Conservation (phyloP, 2,888 invertebrate genomes). For the Yponomeuta plumbellus region DNA sequence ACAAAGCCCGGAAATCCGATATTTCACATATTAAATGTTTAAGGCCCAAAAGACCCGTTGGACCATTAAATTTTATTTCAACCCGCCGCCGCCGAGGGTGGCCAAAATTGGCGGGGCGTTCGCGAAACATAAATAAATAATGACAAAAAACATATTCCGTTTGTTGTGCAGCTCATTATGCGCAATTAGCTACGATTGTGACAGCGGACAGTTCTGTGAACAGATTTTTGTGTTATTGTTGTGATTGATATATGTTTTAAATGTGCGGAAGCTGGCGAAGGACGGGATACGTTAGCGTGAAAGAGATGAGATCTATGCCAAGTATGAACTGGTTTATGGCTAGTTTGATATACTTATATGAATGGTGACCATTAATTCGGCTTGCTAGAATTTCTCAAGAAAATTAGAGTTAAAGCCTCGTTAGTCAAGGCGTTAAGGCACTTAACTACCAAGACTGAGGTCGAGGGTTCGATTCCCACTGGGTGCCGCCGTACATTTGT, state of each 20-base stretch:
- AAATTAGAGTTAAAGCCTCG: too few species aligned
- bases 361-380: too few species aligned
- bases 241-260: constrained; percentile 28
- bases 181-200: constrained; percentile 76
- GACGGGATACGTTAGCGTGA: neutral
- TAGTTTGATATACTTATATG: too few species aligned
- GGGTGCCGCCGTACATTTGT: too few species aligned
- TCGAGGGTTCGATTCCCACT: too few species aligned
- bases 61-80: constrained; percentile 74
- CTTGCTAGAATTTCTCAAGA: too few species aligned
- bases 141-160: constrained; percentile 71
- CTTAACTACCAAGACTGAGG: too few species aligned
- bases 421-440: too few species aligned
- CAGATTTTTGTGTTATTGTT: constrained; percentile 50
- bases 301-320: neutral
- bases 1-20: constrained; percentile 66
- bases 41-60: constrained; percentile 47
- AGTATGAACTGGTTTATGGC: too few species aligned
- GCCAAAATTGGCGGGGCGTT: constrained; percentile 53
- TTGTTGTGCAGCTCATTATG: constrained; percentile 71
- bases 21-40: constrained; percentile 43
- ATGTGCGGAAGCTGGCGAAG: neutral
- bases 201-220: constrained; percentile 62
- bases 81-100: constrained; percentile 55
- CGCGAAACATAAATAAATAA: constrained; percentile 69